phyloP scores from a whole-genome alignment of 2,888 invertebrate genomes.

The Amaurobius ferox region DNA sequence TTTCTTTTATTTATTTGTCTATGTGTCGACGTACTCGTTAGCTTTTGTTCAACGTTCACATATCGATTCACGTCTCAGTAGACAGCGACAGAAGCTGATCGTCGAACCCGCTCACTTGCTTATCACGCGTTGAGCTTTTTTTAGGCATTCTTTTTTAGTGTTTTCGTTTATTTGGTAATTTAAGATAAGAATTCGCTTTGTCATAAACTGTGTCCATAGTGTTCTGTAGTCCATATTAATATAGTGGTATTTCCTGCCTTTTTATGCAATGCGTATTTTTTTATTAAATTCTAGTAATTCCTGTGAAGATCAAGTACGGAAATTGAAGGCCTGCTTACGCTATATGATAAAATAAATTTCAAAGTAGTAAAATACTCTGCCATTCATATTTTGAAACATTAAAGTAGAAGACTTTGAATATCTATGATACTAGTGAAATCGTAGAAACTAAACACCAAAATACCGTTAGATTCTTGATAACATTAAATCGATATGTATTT shows the following conservation, averaged over 20 bases:
- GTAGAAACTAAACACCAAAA: too few relatives aligned
- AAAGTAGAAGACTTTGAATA: too few relatives aligned
- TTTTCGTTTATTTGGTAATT: neutral
- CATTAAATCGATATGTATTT: too few relatives aligned
- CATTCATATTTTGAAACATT: too few relatives aligned
- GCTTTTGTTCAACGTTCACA: conserved; percentile 53
- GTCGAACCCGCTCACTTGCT: conserved; percentile 44
- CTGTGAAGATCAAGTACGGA: too few relatives aligned
- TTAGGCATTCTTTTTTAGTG: conserved; percentile 20
- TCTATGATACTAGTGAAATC: too few relatives aligned
- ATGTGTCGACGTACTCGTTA: conserved; percentile 48
- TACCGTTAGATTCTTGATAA: too few relatives aligned
- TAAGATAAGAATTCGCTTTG: neutral
- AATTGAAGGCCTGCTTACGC: too few relatives aligned
- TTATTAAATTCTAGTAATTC: too few relatives aligned
- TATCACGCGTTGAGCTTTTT: conserved; percentile 36
- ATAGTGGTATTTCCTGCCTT: neutral
- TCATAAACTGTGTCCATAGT: neutral
- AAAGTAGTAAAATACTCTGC: too few relatives aligned
- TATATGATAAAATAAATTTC: too few relatives aligned
- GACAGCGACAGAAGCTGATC: conserved; percentile 54
- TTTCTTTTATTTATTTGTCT: neutral
- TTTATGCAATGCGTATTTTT: too few relatives aligned
- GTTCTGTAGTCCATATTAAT: neutral
- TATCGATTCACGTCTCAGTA: conserved; percentile 67